Percentiles rank a stretch among this genome's conserved stretches.
These are phyloP conservation scores for Electrophaes corylata DNA, from an alignment of 2,888 invertebrate species.

Conservation along the genomic window DNA sequence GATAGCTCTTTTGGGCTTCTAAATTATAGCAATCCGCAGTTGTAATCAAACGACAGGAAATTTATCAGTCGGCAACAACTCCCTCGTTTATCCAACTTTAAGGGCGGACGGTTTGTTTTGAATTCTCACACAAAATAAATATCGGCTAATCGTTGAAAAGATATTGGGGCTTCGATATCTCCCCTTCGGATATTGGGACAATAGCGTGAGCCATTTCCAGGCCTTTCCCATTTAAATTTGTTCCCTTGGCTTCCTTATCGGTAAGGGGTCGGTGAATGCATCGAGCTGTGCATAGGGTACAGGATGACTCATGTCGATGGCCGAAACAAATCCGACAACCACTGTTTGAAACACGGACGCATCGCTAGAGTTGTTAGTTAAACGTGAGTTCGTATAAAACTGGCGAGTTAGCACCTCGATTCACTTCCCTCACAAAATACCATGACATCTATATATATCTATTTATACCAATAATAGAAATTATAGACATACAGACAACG, in stretches of 20 bases:
- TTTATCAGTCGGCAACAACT: slow-evolving; percentile 39
- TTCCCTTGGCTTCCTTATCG: slow-evolving; percentile 75
- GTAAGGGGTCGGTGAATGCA: slow-evolving; percentile 52
- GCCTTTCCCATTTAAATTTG: slow-evolving; percentile 79
- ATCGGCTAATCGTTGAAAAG: slow-evolving; percentile 69
- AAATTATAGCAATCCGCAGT: slow-evolving; percentile 19
- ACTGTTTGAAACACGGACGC: slow-evolving; percentile 9
- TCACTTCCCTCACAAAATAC: no score
- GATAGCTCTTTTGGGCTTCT: slow-evolving; percentile 23
- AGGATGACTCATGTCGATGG: slow-evolving; percentile 51
- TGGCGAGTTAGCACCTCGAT: background rate
- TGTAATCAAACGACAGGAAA: slow-evolving; percentile 31
- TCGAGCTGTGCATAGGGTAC: slow-evolving; percentile 47
- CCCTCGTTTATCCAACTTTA: slow-evolving; percentile 42
- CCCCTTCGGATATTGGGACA: slow-evolving; percentile 73
- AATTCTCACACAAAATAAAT: slow-evolving; percentile 74
- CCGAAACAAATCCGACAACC: slow-evolving; percentile 30
- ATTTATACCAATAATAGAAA: no score
- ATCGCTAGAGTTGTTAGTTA: background rate
- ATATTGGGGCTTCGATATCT: slow-evolving; percentile 69
- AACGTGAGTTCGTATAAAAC: background rate
- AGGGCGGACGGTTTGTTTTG: slow-evolving; percentile 61
- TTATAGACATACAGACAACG: no score
- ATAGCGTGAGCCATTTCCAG: slow-evolving; percentile 80
- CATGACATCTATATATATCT: no score